Base-by-base conservation (phyloP, 2,797 vertebrate species). In the Myotis myotis region DNA sequence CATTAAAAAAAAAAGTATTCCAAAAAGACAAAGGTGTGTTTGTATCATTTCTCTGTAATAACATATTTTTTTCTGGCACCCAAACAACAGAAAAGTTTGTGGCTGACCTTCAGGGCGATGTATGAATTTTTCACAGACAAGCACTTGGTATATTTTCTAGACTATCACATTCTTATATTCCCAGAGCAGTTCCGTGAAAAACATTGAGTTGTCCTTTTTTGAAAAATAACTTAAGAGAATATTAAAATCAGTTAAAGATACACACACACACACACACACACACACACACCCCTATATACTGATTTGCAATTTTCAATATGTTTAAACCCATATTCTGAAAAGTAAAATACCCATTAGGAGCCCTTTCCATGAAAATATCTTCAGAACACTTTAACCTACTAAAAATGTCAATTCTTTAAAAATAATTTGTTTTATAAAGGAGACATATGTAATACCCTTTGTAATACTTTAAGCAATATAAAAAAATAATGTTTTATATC, bases 1-100 rank as follows among this genome's bases (percentile, higher is more conserved):
- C 1, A 36, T 28, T n/a, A 92, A 86, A 90, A 15, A 55, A 85
- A 90, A 15, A 68, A 68, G 17, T n/a, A 92, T 74, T 88, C 60
- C 17, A 93, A 85, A 55, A 86, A 94, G 84, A 83, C 33, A 30
- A 88, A 95, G 95, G n/a, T 76, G 44, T 36, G 0, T 57, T 79
- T 83, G 47, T 90, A 89, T 95, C 8, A 23, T 44, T 85, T 36
- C 30, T 78, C 17, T 83, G 71, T 85, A 20, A 25, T 90, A 47
- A 15, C 13, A 79, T 80, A 6, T 33, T 33, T 81, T 86, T 25
- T 71, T 62, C 36, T 64, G 55, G 17, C 70, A 79, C 28, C 22
- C 5, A 86, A 87, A 76, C 22, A 88, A 78, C 1, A 78, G 1
- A 3, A 12, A 71, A 86, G n/a, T 11, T 51, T 89, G 16, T n/a